Evolutionary conservation across 1,140 invertebrate genomes (phyloP).

Genomic region (Oryctes rhinoceros): DNA sequence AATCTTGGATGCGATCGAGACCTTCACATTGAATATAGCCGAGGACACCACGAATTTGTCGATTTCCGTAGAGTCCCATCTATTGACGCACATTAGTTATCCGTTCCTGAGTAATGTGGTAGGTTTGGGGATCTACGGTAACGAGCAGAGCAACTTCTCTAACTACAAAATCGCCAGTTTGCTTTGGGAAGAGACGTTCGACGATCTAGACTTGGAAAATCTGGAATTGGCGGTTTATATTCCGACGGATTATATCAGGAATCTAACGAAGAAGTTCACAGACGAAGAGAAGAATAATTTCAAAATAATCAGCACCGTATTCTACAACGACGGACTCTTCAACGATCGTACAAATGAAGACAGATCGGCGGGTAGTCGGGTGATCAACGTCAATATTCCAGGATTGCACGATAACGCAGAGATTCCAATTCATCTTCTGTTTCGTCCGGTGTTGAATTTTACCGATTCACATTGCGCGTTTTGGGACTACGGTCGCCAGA

Average conservation of each 20-base stretch:
- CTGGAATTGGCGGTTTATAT: slow-evolving; percentile 33
- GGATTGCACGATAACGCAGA: neutral
- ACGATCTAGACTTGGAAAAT: slow-evolving; percentile 16
- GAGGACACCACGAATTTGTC: neutral
- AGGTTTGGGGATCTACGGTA: slow-evolving; percentile 4
- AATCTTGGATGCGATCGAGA: slow-evolving; percentile 32
- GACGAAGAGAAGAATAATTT: neutral
- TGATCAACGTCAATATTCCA: neutral
- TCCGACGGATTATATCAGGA: neutral
- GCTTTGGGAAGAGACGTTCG: neutral
- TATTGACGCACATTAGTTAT: neutral
- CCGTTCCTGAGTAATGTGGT: slow-evolving; percentile 11
- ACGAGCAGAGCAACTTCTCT: neutral
- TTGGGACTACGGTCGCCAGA: slow-evolving; percentile 65
- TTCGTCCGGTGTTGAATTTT: slow-evolving; percentile 9
- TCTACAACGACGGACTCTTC: slow-evolving; percentile 27
- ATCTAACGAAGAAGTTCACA: neutral
- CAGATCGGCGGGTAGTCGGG: neutral
- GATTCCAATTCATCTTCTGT: neutral
- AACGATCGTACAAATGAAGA: slow-evolving; percentile 22
- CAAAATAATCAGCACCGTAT: slow-evolving; percentile 18
- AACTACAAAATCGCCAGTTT: neutral
- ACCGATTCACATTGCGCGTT: slow-evolving; percentile 62
- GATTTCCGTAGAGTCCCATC: neutral
- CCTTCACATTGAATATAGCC: neutral